A percentile compares a stretch with the other conserved stretches of the same genome.
phyloP scores from a whole-genome alignment of 2,113 vertebrate species.

The Protomyctophum bolini region DNA sequence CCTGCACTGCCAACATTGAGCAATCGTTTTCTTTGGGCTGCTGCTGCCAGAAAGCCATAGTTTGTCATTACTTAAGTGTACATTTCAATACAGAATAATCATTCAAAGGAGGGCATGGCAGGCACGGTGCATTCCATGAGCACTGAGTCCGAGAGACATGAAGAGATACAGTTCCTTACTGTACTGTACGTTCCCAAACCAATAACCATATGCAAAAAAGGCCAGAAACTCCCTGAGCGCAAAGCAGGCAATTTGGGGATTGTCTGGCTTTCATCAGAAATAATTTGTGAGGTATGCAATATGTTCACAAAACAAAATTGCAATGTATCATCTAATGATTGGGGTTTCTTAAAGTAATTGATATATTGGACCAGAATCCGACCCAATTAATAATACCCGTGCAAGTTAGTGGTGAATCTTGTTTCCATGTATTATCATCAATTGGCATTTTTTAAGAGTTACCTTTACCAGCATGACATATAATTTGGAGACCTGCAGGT shows the following conservation, averaged over 20 bases:
- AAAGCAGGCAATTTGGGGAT: neutral
- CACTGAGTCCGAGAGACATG: too few relatives aligned
- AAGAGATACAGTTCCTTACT: neutral
- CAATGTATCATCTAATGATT: neutral
- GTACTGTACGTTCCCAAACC: neutral
- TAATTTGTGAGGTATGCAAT: neutral
- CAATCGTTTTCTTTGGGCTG: too few relatives aligned
- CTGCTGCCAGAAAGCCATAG: too few relatives aligned
- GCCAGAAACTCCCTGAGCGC: neutral
- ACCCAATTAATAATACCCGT: neutral
- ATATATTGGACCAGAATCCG: constrained; percentile 1
- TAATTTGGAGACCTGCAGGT: neutral
- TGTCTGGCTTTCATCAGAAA: constrained; percentile 3
- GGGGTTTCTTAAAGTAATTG: neutral
- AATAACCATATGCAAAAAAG: neutral
- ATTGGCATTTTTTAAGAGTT: constrained; percentile 1
- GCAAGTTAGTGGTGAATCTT: neutral
- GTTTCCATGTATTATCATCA: neutral
- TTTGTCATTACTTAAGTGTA: too few relatives aligned
- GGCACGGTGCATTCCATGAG: too few relatives aligned
- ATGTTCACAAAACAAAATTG: neutral
- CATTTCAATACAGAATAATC: too few relatives aligned
- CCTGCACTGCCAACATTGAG: too few relatives aligned
- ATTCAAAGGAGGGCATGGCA: too few relatives aligned
- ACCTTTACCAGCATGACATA: neutral